These are phyloP conservation scores for Entelurus aequoreus DNA, from an alignment of 2,113 vertebrate genomes.

Conservation along the genomic window DNA sequence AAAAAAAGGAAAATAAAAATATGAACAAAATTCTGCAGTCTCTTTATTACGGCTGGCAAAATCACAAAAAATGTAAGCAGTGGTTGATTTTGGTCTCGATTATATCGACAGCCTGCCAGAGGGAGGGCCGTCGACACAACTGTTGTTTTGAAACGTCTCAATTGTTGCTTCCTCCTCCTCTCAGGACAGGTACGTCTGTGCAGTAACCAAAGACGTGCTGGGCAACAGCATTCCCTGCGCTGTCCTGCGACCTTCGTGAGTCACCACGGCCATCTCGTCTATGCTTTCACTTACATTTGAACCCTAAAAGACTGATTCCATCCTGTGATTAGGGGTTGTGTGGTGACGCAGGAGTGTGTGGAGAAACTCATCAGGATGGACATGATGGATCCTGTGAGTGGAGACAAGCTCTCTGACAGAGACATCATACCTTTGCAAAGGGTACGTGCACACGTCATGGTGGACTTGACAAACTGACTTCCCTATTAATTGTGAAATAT, in stretches of 20 bases:
- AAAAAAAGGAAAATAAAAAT: too few relatives aligned
- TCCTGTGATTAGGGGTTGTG: constrained; percentile 64
- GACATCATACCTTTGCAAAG: constrained; percentile 85
- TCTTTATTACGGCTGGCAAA: too few relatives aligned
- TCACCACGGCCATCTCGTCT: constrained; percentile 1
- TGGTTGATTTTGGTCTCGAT: too few relatives aligned
- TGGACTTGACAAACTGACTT: not conserved
- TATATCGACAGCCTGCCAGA: too few relatives aligned
- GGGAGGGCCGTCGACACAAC: too few relatives aligned
- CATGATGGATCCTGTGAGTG: constrained; percentile 81
- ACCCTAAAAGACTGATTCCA: not conserved
- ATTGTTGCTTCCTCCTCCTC: not conserved
- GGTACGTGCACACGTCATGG: constrained; percentile 39
- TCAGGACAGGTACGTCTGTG: constrained; percentile 83
- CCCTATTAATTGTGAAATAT: not conserved
- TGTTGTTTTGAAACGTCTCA: too few relatives aligned
- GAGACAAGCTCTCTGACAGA: constrained; percentile 73
- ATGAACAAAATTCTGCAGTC: too few relatives aligned
- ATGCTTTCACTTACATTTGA: not conserved
- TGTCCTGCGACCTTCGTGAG: constrained; percentile 84
- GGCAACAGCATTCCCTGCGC: constrained; percentile 86
- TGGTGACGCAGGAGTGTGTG: constrained; percentile 87
- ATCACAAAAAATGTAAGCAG: too few relatives aligned
- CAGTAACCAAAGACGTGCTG: constrained; percentile 82
- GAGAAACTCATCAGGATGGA: constrained; percentile 85